Base-by-base conservation (phyloP, 2,113 vertebrate species). In the Mola mola region DNA sequence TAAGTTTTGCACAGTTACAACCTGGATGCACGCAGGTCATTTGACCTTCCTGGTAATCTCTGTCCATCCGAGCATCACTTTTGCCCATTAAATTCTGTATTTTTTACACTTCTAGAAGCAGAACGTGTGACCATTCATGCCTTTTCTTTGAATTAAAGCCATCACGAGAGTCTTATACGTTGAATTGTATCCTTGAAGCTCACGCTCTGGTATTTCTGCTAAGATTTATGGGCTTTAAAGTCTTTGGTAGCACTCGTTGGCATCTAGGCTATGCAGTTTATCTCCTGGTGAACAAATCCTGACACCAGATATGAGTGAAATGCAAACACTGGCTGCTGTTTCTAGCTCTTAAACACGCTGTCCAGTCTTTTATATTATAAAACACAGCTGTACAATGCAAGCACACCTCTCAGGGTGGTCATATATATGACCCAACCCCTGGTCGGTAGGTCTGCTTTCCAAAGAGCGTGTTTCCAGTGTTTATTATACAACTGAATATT, bases 401-500 rank as follows among this genome's bases (percentile, higher is more conserved):
- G n/a, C n/a, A 33, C 29, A 9, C 29, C 29, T 33, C 8, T 2
- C 28, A 10, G 29, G 19, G 12, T 73, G 34, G 8, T 19, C 42
- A 66, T 70, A 33, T 56, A 74, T 81, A 70, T 24, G n/a, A 51
- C 47, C 48, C 49, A 36, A 28, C 47, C 25, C 46, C 24, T n/a
- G n/a, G n/a, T 15, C 13, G 20, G 36, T 58, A 28, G 24, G 4
- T 48, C n/a, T 36, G 17, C 43, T 74, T 58, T 79, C 59, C 36
- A 25, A 16, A 4, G 8, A 6, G 2, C 19, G 26, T 29, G 33
- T 31, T 13, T 37, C 33, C 22, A 17, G 5, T 24, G 15, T 34
- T 58, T 66, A 72, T 41, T 49, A 49, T 41, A 31, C 49, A 75
- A 40, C 71, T 41, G 57, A 51, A 71, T 62, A 48, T 76, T 82